These are phyloP conservation scores for Oscheius sp. DNA, from an alignment of 2,888 invertebrate species.

Conservation along the genomic window DNA sequence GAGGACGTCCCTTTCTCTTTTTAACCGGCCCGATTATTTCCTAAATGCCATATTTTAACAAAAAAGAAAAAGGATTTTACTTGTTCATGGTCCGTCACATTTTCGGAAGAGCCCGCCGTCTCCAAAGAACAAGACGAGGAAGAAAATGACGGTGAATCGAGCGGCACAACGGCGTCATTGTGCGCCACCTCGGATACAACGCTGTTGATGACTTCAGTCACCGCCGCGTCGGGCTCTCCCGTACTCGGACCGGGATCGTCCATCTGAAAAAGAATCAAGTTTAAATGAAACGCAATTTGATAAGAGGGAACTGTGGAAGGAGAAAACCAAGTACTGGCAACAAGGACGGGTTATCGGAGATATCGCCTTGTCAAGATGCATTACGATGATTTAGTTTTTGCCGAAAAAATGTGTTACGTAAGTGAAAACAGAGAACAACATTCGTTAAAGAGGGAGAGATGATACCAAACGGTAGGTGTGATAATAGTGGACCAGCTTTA, in stretches of 20 bases:
- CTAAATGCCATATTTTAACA: not conserved
- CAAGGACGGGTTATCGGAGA: too few relatives aligned
- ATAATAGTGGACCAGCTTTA: too few relatives aligned
- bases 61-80: not conserved
- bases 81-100: slow-evolving; percentile 5
- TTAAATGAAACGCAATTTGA: too few relatives aligned
- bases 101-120: slow-evolving; percentile 5
- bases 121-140: not conserved
- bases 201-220: not conserved
- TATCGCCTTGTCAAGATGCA: too few relatives aligned
- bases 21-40: not conserved
- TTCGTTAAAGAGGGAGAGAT: too few relatives aligned
- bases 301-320: too few relatives aligned
- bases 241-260: slow-evolving; percentile 4
- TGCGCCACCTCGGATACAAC: not conserved
- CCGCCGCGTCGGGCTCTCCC: not conserved
- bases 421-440: too few relatives aligned
- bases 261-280: too few relatives aligned
- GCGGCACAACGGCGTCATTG: not conserved
- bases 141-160: slow-evolving; percentile 19
- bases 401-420: too few relatives aligned
- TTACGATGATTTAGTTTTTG: too few relatives aligned
- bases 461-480: too few relatives aligned
- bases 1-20: slow-evolving; percentile 8
- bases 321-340: too few relatives aligned